A percentile compares a stretch with the other conserved stretches of the same genome.
phyloP scores from a whole-genome alignment of 2,797 vertebrate species.

The Apogon hyalosoma region DNA sequence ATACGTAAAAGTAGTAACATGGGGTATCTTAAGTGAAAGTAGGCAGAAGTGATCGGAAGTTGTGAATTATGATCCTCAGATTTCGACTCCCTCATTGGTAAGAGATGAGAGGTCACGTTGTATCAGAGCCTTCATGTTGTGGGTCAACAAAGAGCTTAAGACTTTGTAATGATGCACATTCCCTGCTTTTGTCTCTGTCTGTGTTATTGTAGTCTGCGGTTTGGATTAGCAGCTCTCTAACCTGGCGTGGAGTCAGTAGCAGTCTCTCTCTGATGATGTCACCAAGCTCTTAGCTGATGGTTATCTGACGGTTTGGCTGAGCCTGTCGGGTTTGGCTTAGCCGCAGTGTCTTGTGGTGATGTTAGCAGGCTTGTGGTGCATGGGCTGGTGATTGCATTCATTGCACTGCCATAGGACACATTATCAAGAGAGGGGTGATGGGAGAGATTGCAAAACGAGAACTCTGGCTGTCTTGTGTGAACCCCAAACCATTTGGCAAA shows the following conservation, averaged over 20 bases:
- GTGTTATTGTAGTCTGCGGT: slow-evolving; percentile 72
- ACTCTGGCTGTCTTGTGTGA: slow-evolving; percentile 26
- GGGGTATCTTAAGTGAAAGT: slow-evolving; percentile 2
- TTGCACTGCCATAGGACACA: slow-evolving; percentile 59
- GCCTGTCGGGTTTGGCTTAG: slow-evolving; percentile 62
- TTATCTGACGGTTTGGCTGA: slow-evolving; percentile 76
- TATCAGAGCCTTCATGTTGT: slow-evolving; percentile 45
- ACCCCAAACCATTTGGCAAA: slow-evolving; percentile 53
- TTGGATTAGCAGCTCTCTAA: slow-evolving; percentile 75
- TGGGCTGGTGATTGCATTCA: slow-evolving; percentile 69
- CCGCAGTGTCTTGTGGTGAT: slow-evolving; percentile 71
- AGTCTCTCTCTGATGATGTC: slow-evolving; percentile 85
- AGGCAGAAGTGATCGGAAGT: background rate
- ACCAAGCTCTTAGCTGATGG: slow-evolving; percentile 83
- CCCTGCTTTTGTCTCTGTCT: slow-evolving; percentile 70
- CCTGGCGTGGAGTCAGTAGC: slow-evolving; percentile 73
- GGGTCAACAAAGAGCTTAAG: slow-evolving; percentile 74
- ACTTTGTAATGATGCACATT: slow-evolving; percentile 78
- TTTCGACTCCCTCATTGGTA: slow-evolving; percentile 11
- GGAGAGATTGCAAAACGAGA: slow-evolving; percentile 52
- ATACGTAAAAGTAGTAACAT: background rate
- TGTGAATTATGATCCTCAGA: background rate
- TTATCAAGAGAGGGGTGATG: slow-evolving; percentile 63
- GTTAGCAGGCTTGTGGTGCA: slow-evolving; percentile 66
- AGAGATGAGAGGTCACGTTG: slow-evolving; percentile 31